Base-by-base conservation (phyloP, 2,113 vertebrate genomes). In the Elgaria multicarinata region DNA sequence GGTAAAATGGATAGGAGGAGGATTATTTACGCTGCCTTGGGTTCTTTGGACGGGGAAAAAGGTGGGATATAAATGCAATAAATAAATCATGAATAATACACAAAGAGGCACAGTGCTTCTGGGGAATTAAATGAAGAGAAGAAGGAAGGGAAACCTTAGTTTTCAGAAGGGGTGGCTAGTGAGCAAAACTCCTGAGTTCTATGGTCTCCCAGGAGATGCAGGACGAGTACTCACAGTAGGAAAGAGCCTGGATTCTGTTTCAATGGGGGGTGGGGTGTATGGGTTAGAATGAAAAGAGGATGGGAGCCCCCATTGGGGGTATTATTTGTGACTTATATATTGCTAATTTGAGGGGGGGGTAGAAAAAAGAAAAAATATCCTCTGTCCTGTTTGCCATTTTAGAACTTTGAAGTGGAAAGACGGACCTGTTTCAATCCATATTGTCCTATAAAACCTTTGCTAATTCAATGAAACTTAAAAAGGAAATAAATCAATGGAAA, bases 391-490 rank as follows among this genome's bases (percentile, higher is more conserved):
- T 26, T 44, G 74, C 4, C 58, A 62, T 22, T 20, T 62, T 62
- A 22, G 18, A 62, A 62, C 58, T 62, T 62, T n/a, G 39, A 44
- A 76, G 3, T 76, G 22, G 74, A 42, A 44, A 76, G 18, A 44
- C 44, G 39, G 74, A 10, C 74, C 22, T 76, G 22, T 76, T 76
- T 76, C 39, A 42, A 44, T 24, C 44, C 92, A 92, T 64, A 87
- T 87, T 86, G 7, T 28, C 64, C 28, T 2, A 7, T 67, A 67
- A 93, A 86, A 36, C 14, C 26, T 91, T 94, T 90, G 18, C 81
- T 75, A 39, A 76, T 44, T 22, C 39, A 76, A 44, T 44, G 24
- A 44, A 22, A 76, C 39, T 76, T 76, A 24, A 44, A 76, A 76
- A 44, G 20, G 6, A 22, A 44, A 42, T 2, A 75, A 75, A 42